phyloP scores from a whole-genome alignment of 2,113 vertebrate species.

The Heteronetta atricapilla region DNA sequence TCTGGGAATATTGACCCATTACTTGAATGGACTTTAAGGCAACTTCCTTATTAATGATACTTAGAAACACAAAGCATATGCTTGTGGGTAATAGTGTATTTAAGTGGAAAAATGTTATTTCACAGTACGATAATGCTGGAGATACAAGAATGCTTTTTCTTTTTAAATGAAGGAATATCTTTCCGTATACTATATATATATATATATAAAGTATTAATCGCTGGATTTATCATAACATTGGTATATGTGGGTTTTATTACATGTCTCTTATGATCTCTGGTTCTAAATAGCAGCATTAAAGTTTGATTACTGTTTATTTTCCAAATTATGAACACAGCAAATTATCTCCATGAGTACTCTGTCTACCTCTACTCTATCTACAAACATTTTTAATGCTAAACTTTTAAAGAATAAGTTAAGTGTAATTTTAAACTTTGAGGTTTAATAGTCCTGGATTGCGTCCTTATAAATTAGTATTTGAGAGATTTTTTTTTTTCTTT shows the following conservation, averaged over 20 bases:
- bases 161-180: background rate
- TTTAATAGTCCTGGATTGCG: background rate
- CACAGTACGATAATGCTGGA: background rate
- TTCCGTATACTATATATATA: background rate
- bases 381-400: background rate
- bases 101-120: background rate
- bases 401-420: background rate
- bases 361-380: background rate
- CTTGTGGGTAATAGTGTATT: background rate
- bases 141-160: background rate
- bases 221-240: background rate
- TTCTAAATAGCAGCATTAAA: background rate
- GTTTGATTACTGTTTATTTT: slow-evolving; percentile 19
- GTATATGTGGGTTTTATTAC: background rate
- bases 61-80: slow-evolving; percentile 62
- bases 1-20: slow-evolving; percentile 41
- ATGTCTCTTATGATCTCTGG: background rate
- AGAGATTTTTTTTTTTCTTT: background rate
- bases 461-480: background rate
- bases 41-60: slow-evolving; percentile 48
- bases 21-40: slow-evolving; percentile 38
- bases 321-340: background rate
- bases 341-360: background rate
- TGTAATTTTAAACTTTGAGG: background rate
- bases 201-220: background rate